Base-by-base conservation (phyloP, 2,888 invertebrate genomes). In the Cylindroiulus punctatus region DNA sequence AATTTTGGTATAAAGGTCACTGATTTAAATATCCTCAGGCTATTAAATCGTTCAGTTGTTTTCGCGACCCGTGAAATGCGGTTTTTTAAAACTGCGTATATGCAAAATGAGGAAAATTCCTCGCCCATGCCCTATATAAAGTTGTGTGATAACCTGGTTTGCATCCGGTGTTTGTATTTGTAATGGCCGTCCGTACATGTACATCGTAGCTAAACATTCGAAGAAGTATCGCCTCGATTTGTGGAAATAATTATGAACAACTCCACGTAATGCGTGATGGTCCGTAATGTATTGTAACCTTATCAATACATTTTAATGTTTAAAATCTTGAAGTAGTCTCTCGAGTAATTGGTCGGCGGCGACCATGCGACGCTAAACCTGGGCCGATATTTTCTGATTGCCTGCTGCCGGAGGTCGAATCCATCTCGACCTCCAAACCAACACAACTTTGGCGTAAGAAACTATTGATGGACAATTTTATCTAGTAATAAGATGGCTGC, bases 401-500 rank as follows among this genome's bases (percentile, higher is more conserved):
- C n/a, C n/a, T n/a, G n/a, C n/a, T n/a, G n/a, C n/a, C n/a, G n/a
- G n/a, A n/a, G n/a, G n/a, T n/a, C n/a, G n/a, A n/a, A n/a, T n/a
- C n/a, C n/a, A n/a, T n/a, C n/a, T n/a, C n/a, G n/a, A n/a, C 4
- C 47, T 47, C 47, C 47, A 42, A 8, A 12, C 42, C n/a, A n/a
- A n/a, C 12, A 81, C 17, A 81, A 30, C 32, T 81, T 81, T 81
- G 26, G 26, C n/a, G 12, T 81, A 81, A 81, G 14, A 81, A 5
- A 81, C 22, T 81, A n/a, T 81, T 81, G 81, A 81, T 81, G 32
- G 26, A 81, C 26, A n/a, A 81, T 81, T 19, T 81, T 32, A 81
- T 84, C 42, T 8, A 12, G 32, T 84, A 36, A 32, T 36, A 84
- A 84, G 32, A 85, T 85, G 85, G 85, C 85, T 30, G 36, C 85